Percentiles rank a stretch among this genome's conserved stretches.
Evolutionary conservation across 2,113 vertebrate genomes (phyloP).

Genomic region (Leptobrachium ailaonicum): DNA sequence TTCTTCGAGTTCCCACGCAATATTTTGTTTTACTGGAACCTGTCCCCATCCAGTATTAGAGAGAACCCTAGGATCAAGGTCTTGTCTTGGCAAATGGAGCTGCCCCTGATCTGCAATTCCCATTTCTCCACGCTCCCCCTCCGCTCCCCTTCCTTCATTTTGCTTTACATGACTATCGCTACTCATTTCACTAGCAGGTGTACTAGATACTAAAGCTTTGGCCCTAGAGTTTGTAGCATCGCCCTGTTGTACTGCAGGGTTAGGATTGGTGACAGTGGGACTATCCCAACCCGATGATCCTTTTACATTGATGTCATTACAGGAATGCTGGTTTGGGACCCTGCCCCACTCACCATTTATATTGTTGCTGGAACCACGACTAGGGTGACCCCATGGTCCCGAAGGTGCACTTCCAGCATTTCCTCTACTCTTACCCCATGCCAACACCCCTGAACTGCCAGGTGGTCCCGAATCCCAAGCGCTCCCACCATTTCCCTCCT

Average conservation of each 20-base stretch:
- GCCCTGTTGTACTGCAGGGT: conserved; percentile 66
- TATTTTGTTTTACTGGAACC: conserved; percentile 96
- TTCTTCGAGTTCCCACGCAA: conserved; percentile 97
- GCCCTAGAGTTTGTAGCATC: conserved; percentile 83
- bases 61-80: conserved; percentile 93
- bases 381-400: conserved; percentile 81
- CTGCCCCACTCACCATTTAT: conserved; percentile 79
- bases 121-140: conserved; percentile 76
- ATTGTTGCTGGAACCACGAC: conserved; percentile 66
- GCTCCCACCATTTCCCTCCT: conserved; percentile 70
- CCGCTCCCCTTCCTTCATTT: conserved; percentile 70
- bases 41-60: conserved; percentile 97
- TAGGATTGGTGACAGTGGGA: conserved; percentile 63
- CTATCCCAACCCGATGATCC: conserved; percentile 81
- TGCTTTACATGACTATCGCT: conserved; percentile 74
- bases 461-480: conserved; percentile 86
- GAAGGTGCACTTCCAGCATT: conserved; percentile 73
- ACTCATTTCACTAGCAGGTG: conserved; percentile 86
- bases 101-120: conserved; percentile 72
- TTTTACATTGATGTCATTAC: conserved; percentile 72
- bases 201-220: conserved; percentile 74
- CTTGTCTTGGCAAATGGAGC: conserved; percentile 81
- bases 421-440: conserved; percentile 79
- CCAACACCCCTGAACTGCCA: conserved; percentile 74
- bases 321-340: conserved; percentile 78